These are phyloP conservation scores for Epizoanthus fatuus DNA, from an alignment of 92 coral and sea anemone genomes.

Conservation along the genomic window DNA sequence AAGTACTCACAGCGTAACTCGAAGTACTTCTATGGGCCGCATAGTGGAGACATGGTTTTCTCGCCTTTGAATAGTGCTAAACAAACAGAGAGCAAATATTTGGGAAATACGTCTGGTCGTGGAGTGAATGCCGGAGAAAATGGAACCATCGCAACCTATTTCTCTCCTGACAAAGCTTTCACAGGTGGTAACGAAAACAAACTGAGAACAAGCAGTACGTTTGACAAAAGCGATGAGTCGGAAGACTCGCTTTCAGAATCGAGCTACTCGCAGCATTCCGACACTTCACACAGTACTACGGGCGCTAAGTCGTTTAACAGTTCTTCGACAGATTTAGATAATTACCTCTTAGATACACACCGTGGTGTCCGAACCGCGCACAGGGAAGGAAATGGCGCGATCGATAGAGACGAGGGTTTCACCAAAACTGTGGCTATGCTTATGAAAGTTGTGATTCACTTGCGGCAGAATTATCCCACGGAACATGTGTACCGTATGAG, in stretches of 20 bases:
- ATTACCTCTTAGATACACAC: constrained; percentile 74
- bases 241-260: constrained; percentile 83
- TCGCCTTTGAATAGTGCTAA: constrained; percentile 43
- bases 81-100: constrained; percentile 38
- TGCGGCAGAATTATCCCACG: constrained; percentile 69
- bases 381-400: constrained; percentile 63
- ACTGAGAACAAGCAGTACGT: background rate
- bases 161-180: background rate
- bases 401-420: constrained; percentile 80
- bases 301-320: constrained; percentile 76
- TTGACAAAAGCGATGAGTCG: constrained; percentile 19
- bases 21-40: background rate
- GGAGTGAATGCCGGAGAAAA: constrained; percentile 6
- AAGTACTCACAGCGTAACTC: constrained; percentile 18
- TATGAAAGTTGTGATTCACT: constrained; percentile 84
- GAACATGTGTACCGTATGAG: constrained; percentile 10
- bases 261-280: constrained; percentile 75
- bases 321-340: constrained; percentile 83
- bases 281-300: constrained; percentile 58
- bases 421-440: constrained; percentile 86
- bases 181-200: background rate
- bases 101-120: constrained; percentile 31
- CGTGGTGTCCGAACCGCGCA: constrained; percentile 39
- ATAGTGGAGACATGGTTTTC: constrained; percentile 34
- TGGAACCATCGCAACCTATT: constrained; percentile 13